Conservation (phyloP, 1,140 invertebrate species). For the Orius insidiosus region DNA sequence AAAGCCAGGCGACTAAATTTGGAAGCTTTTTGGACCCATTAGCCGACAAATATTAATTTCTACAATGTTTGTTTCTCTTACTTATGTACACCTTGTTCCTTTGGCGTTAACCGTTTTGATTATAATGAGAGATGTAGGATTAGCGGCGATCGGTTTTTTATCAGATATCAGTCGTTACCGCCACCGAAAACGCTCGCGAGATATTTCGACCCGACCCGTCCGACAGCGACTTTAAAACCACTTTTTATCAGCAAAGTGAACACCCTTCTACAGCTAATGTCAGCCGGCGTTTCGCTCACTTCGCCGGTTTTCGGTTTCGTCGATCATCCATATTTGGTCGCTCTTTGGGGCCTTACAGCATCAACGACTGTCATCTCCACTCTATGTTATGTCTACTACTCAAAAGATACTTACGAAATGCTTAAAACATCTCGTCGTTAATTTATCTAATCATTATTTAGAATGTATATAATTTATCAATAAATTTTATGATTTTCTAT, state of each 20-base stretch:
- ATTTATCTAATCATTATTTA: too few relatives aligned
- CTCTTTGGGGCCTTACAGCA: conserved; percentile 42
- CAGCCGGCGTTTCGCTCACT: conserved; percentile 61
- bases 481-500: too few relatives aligned
- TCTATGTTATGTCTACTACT: too few relatives aligned
- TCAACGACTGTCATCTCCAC: too few relatives aligned
- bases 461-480: too few relatives aligned
- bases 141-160: conserved; percentile 67
- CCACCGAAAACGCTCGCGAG: conserved; percentile 74
- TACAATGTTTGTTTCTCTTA: conserved; percentile 71
- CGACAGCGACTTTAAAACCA: conserved; percentile 41
- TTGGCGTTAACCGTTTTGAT: conserved; percentile 69
- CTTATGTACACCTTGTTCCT: conserved; percentile 72
- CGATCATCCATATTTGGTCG: conserved; percentile 57
- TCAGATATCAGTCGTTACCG: conserved; percentile 76
- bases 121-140: conserved; percentile 60
- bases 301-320: conserved; percentile 67
- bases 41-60: conserved; percentile 92
- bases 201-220: conserved; percentile 80
- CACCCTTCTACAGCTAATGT: conserved; percentile 66
- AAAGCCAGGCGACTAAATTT: conserved; percentile 74
- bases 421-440: too few relatives aligned
- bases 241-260: conserved; percentile 89
- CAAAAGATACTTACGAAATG: too few relatives aligned
- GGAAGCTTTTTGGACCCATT: conserved; percentile 93